Percentiles rank a stretch among this genome's conserved stretches.
Evolutionary conservation across 2,113 vertebrate genomes (phyloP).

Genomic region (Aptenodytes forsteri): DNA sequence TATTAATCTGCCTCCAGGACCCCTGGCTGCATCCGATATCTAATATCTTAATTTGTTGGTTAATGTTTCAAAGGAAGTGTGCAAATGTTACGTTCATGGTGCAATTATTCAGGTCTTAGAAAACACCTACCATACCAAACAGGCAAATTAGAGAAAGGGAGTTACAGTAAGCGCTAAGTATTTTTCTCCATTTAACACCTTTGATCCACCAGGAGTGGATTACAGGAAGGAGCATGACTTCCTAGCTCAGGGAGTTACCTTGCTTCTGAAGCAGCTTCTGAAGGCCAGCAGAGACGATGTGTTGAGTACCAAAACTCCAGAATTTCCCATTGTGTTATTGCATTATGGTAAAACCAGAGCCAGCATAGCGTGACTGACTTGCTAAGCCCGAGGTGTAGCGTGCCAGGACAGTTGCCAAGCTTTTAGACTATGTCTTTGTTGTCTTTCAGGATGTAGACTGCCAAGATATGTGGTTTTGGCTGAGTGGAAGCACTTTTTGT

Average conservation of each 20-base stretch:
- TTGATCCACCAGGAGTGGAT: background rate
- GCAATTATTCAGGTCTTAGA: background rate
- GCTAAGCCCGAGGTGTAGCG: conserved; percentile 60
- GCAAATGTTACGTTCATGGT: background rate
- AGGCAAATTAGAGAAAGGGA: background rate
- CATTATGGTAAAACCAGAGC: conserved; percentile 26
- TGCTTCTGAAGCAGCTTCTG: background rate
- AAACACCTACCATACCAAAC: background rate
- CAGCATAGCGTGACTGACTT: conserved; percentile 70
- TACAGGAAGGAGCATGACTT: background rate
- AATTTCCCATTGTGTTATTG: background rate
- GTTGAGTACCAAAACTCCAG: background rate
- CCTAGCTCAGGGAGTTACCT: background rate
- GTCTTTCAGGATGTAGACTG: conserved; percentile 51
- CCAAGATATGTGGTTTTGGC: conserved; percentile 68
- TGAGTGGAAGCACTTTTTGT: conserved; percentile 51
- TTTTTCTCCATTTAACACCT: background rate
- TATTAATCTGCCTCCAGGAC: background rate
- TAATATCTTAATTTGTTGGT: background rate
- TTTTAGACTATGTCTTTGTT: conserved; percentile 57
- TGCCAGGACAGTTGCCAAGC: conserved; percentile 58
- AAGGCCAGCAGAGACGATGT: background rate
- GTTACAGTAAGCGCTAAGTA: background rate
- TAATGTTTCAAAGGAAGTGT: background rate
- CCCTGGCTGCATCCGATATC: background rate